Evolutionary conservation across 92 coral and sea anemone genomes (phyloP).

Genomic region (Isaurus tuberculatus): DNA sequence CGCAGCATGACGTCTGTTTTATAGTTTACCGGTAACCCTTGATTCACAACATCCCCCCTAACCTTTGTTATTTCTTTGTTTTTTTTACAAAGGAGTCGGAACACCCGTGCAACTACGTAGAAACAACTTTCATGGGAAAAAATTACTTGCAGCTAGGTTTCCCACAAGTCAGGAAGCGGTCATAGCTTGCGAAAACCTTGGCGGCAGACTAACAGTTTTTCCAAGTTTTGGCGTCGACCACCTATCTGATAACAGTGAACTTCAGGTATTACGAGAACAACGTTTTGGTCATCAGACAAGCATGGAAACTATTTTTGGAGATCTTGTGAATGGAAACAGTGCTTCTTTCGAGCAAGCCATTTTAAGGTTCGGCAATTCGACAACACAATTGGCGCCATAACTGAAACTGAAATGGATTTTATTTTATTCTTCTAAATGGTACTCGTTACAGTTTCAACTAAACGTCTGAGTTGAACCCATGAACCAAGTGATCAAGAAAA

Average conservation of each 20-base stretch:
- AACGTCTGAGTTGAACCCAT: background rate
- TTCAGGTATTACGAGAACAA: conserved; percentile 30
- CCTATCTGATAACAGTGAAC: conserved; percentile 7
- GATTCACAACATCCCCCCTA: conserved; percentile 2
- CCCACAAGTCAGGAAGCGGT: conserved; percentile 38
- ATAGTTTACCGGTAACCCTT: background rate
- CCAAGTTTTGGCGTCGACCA: conserved; percentile 44
- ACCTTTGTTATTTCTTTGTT: background rate
- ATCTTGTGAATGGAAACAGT: conserved; percentile 38
- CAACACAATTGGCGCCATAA: conserved; percentile 16
- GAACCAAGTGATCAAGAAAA: background rate
- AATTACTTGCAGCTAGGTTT: conserved; percentile 18
- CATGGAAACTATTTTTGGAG: conserved; percentile 44
- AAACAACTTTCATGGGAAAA: conserved; percentile 38
- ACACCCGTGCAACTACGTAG: conserved; percentile 36
- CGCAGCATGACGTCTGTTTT: too few relatives aligned
- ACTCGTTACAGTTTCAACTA: background rate
- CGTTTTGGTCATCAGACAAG: conserved; percentile 14
- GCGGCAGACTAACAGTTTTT: conserved; percentile 28
- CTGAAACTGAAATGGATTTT: background rate
- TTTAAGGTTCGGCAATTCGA: conserved; percentile 3
- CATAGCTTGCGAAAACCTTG: conserved; percentile 22
- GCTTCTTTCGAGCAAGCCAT: conserved; percentile 36
- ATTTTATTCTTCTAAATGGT: conserved; percentile 9
- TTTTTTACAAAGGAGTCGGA: conserved; percentile 29